phyloP scores from a whole-genome alignment of 1,140 invertebrate genomes.

The Hycleus cichorii region DNA sequence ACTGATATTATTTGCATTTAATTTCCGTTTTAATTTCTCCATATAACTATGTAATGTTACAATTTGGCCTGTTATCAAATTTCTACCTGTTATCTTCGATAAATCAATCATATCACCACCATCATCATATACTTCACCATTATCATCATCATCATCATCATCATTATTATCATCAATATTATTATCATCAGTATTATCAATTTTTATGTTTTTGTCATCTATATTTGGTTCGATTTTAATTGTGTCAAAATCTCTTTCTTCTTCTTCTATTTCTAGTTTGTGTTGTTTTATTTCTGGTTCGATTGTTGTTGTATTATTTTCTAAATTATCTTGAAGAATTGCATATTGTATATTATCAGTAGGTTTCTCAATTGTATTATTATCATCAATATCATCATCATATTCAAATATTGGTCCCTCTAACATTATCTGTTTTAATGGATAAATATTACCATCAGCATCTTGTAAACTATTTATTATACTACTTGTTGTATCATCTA shows the following conservation, averaged over 20 bases:
- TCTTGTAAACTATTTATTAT: not conserved
- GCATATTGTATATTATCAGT: conserved; percentile 15
- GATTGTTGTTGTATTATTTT: not conserved
- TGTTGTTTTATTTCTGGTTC: no score
- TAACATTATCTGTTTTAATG: conserved; percentile 12
- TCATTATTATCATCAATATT: no score
- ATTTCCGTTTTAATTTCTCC: conserved; percentile 17
- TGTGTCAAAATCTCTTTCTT: no score
- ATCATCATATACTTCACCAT: not conserved
- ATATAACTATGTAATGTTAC: conserved; percentile 22
- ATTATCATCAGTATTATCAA: no score
- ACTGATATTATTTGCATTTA: not conserved
- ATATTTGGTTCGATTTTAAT: no score
- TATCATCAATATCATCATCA: not conserved
- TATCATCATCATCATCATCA: no score
- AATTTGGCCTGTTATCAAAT: conserved; percentile 25
- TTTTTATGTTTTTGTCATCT: no score
- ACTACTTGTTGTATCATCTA: not conserved
- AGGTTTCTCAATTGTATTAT: not conserved
- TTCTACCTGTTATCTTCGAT: conserved; percentile 20
- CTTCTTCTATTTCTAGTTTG: no score
- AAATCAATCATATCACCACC: conserved; percentile 4
- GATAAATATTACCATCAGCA: conserved; percentile 12
- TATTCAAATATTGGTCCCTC: conserved; percentile 15
- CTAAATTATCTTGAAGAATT: conserved; percentile 14